phyloP scores from a whole-genome alignment of 2,888 invertebrate species.

The Diloba caeruleocephala region DNA sequence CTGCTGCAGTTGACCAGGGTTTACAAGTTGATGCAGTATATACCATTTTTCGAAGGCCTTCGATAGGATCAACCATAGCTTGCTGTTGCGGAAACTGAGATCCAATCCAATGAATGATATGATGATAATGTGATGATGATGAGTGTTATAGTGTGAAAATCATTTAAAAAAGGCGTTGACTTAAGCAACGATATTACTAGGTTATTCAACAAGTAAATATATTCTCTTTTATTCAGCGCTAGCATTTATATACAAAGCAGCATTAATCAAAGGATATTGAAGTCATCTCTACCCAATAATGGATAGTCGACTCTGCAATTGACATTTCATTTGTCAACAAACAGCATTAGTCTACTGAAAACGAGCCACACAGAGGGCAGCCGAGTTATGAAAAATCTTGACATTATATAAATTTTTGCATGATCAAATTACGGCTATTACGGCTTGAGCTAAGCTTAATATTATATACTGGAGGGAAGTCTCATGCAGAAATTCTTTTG shows the following conservation, averaged over 20 bases:
- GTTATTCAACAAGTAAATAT: no score
- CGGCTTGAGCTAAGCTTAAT: constrained; percentile 56
- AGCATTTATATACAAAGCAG: constrained; percentile 11
- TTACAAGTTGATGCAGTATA: no score
- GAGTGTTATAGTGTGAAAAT: no score
- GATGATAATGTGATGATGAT: no score
- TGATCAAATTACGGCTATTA: constrained; percentile 60
- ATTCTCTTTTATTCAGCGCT: no score
- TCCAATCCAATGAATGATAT: no score
- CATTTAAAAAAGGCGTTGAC: no score
- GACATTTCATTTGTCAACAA: constrained; percentile 53
- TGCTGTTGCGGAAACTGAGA: no score
- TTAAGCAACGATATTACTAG: no score
- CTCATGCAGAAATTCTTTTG: constrained; percentile 56
- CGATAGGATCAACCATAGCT: no score
- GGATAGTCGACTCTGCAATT: constrained; percentile 31
- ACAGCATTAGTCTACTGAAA: constrained; percentile 39
- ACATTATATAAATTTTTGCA: constrained; percentile 60
- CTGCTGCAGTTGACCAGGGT: no score
- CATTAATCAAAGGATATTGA: constrained; percentile 39
- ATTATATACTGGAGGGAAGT: constrained; percentile 54
- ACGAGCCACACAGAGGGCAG: constrained; percentile 12
- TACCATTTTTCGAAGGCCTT: no score
- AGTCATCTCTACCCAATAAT: constrained; percentile 20
- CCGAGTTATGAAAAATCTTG: constrained; percentile 53